Conservation (phyloP, 2,113 vertebrate species). For the Scophthalmus maximus region DNA sequence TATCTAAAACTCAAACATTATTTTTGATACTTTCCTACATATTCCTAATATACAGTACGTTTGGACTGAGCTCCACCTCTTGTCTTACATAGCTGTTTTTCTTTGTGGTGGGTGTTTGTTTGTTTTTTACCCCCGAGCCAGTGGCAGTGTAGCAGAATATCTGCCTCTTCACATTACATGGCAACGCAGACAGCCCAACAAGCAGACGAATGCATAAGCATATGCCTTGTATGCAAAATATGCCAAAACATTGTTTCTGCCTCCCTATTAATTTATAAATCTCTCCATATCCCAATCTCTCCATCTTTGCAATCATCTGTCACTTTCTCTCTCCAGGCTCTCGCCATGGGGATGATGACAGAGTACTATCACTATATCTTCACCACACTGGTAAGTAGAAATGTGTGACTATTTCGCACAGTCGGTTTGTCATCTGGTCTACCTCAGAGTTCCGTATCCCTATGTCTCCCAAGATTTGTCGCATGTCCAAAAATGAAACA, state of each 20-base stretch:
- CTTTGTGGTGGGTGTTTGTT: no score
- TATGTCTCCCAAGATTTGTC: constrained; percentile 28
- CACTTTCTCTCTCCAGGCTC: constrained; percentile 85
- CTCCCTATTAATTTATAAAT: constrained; percentile 48
- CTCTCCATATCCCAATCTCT: constrained; percentile 1
- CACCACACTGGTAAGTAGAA: constrained; percentile 95
- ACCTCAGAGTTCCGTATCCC: constrained; percentile 18
- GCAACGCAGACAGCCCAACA: constrained; percentile 11
- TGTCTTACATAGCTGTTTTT: background rate
- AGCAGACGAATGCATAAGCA: constrained; percentile 14
- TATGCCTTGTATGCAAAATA: constrained; percentile 34
- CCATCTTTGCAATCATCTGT: constrained; percentile 47
- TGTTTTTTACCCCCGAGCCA: background rate
- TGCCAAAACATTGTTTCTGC: constrained; percentile 42
- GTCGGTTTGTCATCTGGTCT: constrained; percentile 37
- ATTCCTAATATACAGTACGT: background rate
- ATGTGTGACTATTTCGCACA: constrained; percentile 16
- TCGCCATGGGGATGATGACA: constrained; percentile 99
- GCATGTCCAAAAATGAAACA: constrained; percentile 14
- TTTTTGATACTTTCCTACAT: background rate
- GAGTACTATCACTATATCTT: constrained; percentile 99
- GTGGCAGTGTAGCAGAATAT: background rate
- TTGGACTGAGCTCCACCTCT: background rate
- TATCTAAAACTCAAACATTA: background rate
- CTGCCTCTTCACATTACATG: background rate